Percentiles rank a stretch among this genome's conserved stretches.
phyloP scores from a whole-genome alignment of 2,888 invertebrate species.

The Tetheella fluctuosa region DNA sequence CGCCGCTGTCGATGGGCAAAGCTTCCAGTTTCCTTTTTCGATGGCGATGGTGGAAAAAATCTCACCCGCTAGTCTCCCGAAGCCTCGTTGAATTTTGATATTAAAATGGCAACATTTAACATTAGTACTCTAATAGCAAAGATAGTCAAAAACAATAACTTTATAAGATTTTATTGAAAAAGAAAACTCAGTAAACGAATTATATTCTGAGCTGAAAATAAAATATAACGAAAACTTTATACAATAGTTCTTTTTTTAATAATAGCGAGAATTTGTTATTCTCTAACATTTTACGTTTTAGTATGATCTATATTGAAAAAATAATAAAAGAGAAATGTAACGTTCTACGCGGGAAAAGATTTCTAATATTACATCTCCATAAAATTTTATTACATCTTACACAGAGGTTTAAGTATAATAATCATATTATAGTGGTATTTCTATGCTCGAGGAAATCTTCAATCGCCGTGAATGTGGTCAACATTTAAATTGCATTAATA shows the following conservation, averaged over 20 bases:
- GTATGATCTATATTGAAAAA: constrained; percentile 7
- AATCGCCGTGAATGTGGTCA: background rate
- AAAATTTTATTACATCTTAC: constrained; percentile 22
- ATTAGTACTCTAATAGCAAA: no score
- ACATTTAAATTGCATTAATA: background rate
- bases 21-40: no score
- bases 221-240: background rate
- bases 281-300: background rate
- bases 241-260: no score
- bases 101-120: no score
- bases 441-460: background rate
- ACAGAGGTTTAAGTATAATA: constrained; percentile 22
- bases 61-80: no score
- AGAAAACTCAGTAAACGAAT: no score
- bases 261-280: background rate
- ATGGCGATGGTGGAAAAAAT: no score
- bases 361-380: constrained; percentile 24
- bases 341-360: constrained; percentile 11
- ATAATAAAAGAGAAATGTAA: constrained; percentile 19
- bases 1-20: no score
- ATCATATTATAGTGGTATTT: constrained; percentile 19
- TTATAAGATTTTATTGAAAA: no score
- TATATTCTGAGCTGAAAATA: no score
- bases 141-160: no score
- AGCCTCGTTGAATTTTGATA: no score